A percentile compares a stretch with the other conserved stretches of the same genome.
Conservation (phyloP, 2,888 invertebrate genomes). For the Coenonympha glycerion region DNA sequence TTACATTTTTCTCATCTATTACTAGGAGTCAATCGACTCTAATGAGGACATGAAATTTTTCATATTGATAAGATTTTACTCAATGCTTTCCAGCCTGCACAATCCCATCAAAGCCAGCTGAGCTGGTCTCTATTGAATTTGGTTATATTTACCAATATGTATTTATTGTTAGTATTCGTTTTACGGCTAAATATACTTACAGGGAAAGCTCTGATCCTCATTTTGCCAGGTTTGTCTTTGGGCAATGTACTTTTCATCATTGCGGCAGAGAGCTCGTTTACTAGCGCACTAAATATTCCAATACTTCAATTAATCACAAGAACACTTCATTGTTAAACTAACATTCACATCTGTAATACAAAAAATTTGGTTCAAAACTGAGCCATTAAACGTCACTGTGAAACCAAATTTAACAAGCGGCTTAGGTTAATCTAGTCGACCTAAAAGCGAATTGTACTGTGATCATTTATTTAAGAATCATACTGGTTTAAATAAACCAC, state of each 20-base stretch:
- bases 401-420: constrained; percentile 27
- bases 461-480: background rate
- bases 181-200: constrained; percentile 78
- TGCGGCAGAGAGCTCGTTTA: constrained; percentile 46
- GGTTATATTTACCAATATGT: no score
- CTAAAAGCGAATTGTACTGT: background rate
- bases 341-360: constrained; percentile 60
- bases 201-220: constrained; percentile 98
- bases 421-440: background rate
- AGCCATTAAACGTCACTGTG: constrained; percentile 28
- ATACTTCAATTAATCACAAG: constrained; percentile 61
- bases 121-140: no score
- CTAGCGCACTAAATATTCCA: constrained; percentile 44
- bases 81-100: no score
- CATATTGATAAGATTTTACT: no score
- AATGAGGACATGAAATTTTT: no score
- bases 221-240: constrained; percentile 93
- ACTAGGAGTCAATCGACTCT: no score
- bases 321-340: constrained; percentile 65
- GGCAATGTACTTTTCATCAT: constrained; percentile 86
- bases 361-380: constrained; percentile 32
- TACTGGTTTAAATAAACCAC: background rate
- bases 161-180: no score
- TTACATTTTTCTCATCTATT: no score
- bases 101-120: no score